phyloP scores from a whole-genome alignment of 2,797 vertebrate species.

The Pteronotus mesoamericanus region DNA sequence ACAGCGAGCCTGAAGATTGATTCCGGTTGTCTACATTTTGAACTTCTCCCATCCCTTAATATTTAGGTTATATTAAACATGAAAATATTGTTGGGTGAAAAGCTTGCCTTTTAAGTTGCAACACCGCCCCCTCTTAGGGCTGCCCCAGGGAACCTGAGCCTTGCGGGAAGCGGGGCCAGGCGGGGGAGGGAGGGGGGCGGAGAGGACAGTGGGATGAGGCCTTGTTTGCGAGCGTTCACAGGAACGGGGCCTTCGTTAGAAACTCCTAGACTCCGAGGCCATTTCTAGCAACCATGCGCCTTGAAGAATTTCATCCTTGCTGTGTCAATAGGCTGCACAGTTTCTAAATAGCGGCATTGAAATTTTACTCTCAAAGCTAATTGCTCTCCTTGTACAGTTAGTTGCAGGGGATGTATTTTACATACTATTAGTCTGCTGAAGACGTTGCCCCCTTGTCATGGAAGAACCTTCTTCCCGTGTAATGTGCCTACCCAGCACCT shows the following conservation, averaged over 20 bases:
- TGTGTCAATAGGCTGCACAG: background rate
- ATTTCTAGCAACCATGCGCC: background rate
- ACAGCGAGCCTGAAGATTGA: background rate
- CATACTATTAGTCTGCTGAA: background rate
- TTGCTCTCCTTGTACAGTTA: background rate
- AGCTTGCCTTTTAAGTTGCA: background rate
- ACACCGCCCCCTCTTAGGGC: accelerated
- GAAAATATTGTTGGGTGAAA: background rate
- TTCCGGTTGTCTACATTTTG: background rate
- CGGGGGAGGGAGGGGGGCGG: accelerated
- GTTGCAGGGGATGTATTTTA: background rate
- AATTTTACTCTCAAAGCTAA: background rate
- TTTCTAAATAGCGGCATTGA: background rate
- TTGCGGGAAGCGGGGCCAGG: background rate
- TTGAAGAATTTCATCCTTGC: background rate
- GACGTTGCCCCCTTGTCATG: background rate
- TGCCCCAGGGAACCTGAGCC: background rate
- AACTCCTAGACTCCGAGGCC: background rate
- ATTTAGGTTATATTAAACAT: background rate
- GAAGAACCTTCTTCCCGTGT: background rate
- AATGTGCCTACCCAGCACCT: accelerated
- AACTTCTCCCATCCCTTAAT: background rate
- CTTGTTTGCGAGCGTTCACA: accelerated
- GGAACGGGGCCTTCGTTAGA: background rate
- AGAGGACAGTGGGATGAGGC: background rate